Conservation (phyloP, 2,113 vertebrate species). For the Indicator maculatus region DNA sequence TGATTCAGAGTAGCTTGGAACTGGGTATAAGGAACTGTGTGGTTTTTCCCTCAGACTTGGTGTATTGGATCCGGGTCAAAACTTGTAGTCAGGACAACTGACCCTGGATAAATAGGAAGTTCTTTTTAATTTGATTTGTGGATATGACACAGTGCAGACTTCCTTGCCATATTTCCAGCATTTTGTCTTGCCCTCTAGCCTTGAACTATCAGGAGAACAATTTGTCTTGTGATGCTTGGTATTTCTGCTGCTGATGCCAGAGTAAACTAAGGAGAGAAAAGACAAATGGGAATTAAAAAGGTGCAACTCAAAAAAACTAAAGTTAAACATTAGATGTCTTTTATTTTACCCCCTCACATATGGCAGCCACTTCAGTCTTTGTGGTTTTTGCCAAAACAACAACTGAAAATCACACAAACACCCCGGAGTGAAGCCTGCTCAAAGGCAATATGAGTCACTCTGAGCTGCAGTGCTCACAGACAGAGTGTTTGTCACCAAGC, state of each 20-base stretch:
- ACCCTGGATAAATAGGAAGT: background rate
- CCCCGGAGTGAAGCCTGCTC: background rate
- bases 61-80: background rate
- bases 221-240: slow-evolving; percentile 31
- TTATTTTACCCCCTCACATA: background rate
- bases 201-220: slow-evolving; percentile 2
- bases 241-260: background rate
- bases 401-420: background rate
- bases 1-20: background rate
- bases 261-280: background rate
- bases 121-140: background rate
- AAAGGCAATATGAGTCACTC: background rate
- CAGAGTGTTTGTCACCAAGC: background rate
- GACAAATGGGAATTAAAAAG: background rate
- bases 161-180: slow-evolving; percentile 33
- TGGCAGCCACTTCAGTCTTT: background rate
- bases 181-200: slow-evolving; percentile 14
- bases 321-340: background rate
- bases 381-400: background rate
- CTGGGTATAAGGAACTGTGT: background rate
- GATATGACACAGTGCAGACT: slow-evolving; percentile 16
- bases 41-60: background rate
- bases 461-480: background rate
- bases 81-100: background rate
- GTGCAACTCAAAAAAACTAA: background rate